Percentiles rank a stretch among this genome's conserved stretches.
These are phyloP conservation scores for Acipenser ruthenus DNA, from an alignment of 2,797 vertebrate genomes.

Conservation along the genomic window DNA sequence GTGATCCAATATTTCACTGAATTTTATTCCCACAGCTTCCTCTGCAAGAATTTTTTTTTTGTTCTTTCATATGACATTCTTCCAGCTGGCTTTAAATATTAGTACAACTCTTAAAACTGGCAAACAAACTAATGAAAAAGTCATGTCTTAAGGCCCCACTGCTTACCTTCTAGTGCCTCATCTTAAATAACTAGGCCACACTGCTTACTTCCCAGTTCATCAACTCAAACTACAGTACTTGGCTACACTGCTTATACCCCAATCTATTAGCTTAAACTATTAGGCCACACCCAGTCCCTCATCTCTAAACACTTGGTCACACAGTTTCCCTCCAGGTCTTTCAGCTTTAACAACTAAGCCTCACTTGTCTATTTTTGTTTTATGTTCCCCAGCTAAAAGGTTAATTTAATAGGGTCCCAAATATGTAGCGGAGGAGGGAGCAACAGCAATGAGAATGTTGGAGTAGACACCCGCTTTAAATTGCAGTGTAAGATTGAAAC, in stretches of 20 bases:
- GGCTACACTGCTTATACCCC: too few relatives aligned
- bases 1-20: constrained; percentile 28
- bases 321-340: constrained; percentile 5
- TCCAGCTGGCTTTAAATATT: constrained; percentile 41
- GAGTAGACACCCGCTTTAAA: too few relatives aligned
- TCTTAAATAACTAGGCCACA: constrained; percentile 32
- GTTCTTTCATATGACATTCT: constrained; percentile 51
- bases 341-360: too few relatives aligned
- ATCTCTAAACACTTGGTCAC: not conserved
- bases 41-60: constrained; percentile 33
- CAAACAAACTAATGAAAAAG: constrained; percentile 55
- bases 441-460: too few relatives aligned
- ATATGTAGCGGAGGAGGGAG: too few relatives aligned
- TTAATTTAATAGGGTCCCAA: too few relatives aligned
- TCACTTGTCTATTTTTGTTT: too few relatives aligned
- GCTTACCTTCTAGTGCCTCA: constrained; percentile 33
- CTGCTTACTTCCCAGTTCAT: constrained; percentile 7
- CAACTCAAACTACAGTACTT: not conserved
- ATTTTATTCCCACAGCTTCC: constrained; percentile 35
- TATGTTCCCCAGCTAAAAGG: too few relatives aligned
- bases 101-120: constrained; percentile 28
- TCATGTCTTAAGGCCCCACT: constrained; percentile 26
- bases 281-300: not conserved
- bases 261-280: too few relatives aligned
- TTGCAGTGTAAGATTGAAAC: not conserved